Evolutionary conservation across 2,888 invertebrate genomes (phyloP).

Genomic region (Hipparchia semele): DNA sequence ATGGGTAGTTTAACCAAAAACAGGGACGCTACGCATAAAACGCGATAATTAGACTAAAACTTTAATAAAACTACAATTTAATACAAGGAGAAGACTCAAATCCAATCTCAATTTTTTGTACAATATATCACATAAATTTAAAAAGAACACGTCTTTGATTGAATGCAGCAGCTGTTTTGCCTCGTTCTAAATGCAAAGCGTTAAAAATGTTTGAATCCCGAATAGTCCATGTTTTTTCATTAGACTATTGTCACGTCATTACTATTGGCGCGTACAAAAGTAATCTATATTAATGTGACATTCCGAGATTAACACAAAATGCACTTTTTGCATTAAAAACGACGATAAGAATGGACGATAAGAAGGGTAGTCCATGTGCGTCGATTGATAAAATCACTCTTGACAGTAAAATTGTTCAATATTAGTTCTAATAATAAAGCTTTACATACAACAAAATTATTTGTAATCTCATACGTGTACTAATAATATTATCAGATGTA

Average conservation of each 20-base stretch:
- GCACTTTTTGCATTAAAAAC: conserved; percentile 9
- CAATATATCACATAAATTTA: conserved; percentile 76
- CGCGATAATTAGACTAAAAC: conserved; percentile 61
- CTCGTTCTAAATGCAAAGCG: conserved; percentile 3
- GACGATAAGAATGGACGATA: background rate
- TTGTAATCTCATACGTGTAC: too few relatives aligned
- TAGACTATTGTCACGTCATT: too few relatives aligned
- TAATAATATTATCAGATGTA: background rate
- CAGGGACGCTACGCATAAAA: conserved; percentile 45
- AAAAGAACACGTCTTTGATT: conserved; percentile 61
- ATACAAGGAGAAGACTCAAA: conserved; percentile 64
- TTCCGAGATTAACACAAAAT: background rate
- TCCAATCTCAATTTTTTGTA: conserved; percentile 76
- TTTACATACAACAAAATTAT: background rate
- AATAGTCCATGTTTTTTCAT: background rate
- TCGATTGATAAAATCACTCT: conserved; percentile 15
- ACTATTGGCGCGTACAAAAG: background rate
- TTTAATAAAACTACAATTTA: conserved; percentile 63
- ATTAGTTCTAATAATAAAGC: background rate
- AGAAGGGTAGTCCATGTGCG: conserved; percentile 9
- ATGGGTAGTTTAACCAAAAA: conserved; percentile 8
- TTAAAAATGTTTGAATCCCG: background rate
- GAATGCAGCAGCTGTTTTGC: conserved; percentile 47
- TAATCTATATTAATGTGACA: background rate
- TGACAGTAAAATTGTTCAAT: background rate